phyloP scores from a whole-genome alignment of 2,888 invertebrate species.

The Xestia sexstrigata region DNA sequence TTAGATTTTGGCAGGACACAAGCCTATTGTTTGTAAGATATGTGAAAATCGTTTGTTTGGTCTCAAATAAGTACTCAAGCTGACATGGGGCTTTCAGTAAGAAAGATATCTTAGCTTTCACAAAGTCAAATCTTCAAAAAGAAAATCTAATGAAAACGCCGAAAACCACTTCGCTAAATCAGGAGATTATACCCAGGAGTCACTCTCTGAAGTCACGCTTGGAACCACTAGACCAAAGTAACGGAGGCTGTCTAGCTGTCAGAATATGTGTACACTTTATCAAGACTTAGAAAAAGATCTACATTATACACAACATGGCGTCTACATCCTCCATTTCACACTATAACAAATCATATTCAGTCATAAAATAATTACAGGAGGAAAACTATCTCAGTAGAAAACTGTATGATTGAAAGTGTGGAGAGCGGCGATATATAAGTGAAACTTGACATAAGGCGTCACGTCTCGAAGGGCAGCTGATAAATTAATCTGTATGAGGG shows the following conservation, averaged over 20 bases:
- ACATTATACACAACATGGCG: constrained; percentile 14
- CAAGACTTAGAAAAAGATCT: constrained; percentile 6
- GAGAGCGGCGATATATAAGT: constrained; percentile 25
- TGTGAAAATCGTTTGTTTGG: neutral
- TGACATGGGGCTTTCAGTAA: neutral
- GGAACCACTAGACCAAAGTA: no score
- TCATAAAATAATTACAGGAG: constrained; percentile 15
- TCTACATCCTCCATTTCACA: constrained; percentile 19
- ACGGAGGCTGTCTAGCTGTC: neutral
- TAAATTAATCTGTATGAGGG: constrained; percentile 31
- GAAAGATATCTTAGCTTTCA: neutral
- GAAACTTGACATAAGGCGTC: constrained; percentile 27
- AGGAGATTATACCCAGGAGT: neutral
- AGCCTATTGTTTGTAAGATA: no score
- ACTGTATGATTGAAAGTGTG: constrained; percentile 25
- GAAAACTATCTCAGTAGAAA: constrained; percentile 34
- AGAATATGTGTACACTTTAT: constrained; percentile 1
- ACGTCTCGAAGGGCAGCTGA: constrained; percentile 24
- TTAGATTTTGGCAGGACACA: no score
- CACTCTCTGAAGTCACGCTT: no score
- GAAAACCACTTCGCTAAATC: neutral
- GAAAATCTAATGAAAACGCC: neutral
- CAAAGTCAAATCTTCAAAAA: neutral
- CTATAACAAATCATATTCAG: constrained; percentile 30
- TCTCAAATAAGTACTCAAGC: neutral